Evolutionary conservation across 2,113 vertebrate genomes (phyloP).

Genomic region (Lamprologus lemairii): DNA sequence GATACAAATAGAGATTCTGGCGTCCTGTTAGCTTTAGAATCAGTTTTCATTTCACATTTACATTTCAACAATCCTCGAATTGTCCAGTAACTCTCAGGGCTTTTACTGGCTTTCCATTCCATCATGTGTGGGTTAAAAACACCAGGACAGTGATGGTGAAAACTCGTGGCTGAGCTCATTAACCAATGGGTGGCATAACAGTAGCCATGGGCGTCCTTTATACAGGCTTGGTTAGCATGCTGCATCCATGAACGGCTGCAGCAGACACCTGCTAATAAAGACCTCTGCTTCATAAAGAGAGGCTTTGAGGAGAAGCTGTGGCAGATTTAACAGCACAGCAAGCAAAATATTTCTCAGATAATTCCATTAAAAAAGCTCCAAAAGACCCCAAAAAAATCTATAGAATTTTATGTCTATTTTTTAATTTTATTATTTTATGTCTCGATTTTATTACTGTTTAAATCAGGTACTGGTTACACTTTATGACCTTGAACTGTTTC

Average conservation of each 20-base stretch:
- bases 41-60: not conserved
- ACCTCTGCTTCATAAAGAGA: not conserved
- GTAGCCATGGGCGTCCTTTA: not conserved
- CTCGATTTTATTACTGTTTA: not conserved
- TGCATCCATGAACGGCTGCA: not conserved
- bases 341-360: not conserved
- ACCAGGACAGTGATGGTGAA: not conserved
- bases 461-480: not conserved
- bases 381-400: not conserved
- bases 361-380: not conserved
- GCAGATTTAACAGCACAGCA: not conserved
- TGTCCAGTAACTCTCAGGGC: not conserved
- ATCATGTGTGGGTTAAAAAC: fast-evolving
- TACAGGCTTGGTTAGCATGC: not conserved
- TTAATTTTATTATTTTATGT: not conserved
- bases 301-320: not conserved
- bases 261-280: not conserved
- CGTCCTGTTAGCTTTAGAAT: not conserved
- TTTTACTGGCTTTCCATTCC: not conserved
- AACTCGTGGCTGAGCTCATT: not conserved
- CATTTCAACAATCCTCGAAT: not conserved
- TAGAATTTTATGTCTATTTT: not conserved
- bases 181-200: not conserved
- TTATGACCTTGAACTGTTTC: not conserved
- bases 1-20: not conserved